Conservation (phyloP, 2,113 vertebrate species). For the Callionymus lyra region DNA sequence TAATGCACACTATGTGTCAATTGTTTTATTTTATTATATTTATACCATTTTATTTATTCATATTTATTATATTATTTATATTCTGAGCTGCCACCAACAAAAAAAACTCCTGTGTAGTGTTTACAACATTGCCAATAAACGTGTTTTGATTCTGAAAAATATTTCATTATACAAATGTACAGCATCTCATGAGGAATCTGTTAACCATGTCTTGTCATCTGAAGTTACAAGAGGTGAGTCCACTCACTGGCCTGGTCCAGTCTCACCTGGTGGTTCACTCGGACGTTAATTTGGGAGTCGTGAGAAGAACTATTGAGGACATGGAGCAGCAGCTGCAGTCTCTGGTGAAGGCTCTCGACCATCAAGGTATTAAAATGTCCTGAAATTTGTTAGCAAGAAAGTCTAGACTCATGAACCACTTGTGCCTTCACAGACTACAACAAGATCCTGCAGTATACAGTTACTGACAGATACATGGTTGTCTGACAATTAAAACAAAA, state of each 20-base stretch:
- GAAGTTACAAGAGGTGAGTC: slow-evolving; percentile 42
- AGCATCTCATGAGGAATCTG: too few relatives aligned
- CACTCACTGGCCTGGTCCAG: slow-evolving; percentile 11
- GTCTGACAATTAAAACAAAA: neutral
- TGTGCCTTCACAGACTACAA: slow-evolving; percentile 35
- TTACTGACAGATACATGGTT: slow-evolving; percentile 12
- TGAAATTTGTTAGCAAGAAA: neutral
- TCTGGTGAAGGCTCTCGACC: slow-evolving; percentile 19
- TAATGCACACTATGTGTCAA: neutral
- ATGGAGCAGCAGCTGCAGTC: slow-evolving; percentile 24
- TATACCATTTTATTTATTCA: neutral
- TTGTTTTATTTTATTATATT: neutral
- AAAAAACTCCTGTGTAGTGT: too few relatives aligned
- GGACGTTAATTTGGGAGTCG: slow-evolving; percentile 30
- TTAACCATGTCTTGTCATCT: slow-evolving; percentile 7
- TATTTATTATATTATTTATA: neutral
- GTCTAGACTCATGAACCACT: neutral
- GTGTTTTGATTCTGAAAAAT: too few relatives aligned
- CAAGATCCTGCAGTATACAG: slow-evolving; percentile 42
- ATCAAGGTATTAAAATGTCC: slow-evolving; percentile 23
- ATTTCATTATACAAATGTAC: too few relatives aligned
- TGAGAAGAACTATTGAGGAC: slow-evolving; percentile 17
- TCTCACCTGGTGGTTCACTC: slow-evolving; percentile 16
- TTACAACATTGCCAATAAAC: too few relatives aligned
- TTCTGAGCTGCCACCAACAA: too few relatives aligned